Evolutionary conservation across 2,888 invertebrate genomes (phyloP), one percentile per base, ranked within the genome.

Genomic region (Carabus problematicus): DNA sequence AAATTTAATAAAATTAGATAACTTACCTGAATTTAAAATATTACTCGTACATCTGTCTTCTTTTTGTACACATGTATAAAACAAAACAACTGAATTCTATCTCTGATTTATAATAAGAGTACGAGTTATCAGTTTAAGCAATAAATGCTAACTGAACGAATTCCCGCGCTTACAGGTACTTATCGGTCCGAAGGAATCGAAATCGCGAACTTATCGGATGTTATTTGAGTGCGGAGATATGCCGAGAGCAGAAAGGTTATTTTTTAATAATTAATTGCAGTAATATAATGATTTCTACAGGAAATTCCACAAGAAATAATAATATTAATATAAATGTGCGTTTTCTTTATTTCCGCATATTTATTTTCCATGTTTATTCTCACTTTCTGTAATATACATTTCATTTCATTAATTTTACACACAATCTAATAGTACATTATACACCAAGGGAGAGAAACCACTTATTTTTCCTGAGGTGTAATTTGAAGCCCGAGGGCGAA

Each of bases 191-290:
- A 62, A 62, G n/a, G 62, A 62, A 62, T 49, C 29, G 40, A 62
- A 62, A 62, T 49, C 62, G 62, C 62, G 62, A 62, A 52, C 60
- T 16, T 29, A 14, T 39, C 62, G 62, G 62, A 62, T 62, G 62
- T 62, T 47, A 49, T 61, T 14, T 19, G 19, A 52, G 18, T 14
- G 59, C 18, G 60, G 16, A 19, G 52, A 52, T 52, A 52, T 52
- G 18, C 9, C 52, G 52, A 16, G 52, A 45, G n/a, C n/a, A 45
- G 45, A 45, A 52, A 19, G 8, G n/a, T n/a, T 64, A 64, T 64
- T 64, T 64, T 64, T 54, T 64, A 64, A 64, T 64, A 64, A 64
- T 64, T 52, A 64, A 64, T 64, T 64, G 63, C 63, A 14, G 54
- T 52, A 60, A 43, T 45, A 60, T 60, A 60, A 60, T 60, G 19